Conservation (phyloP, 2,113 vertebrate species). For the Egretta garzetta region DNA sequence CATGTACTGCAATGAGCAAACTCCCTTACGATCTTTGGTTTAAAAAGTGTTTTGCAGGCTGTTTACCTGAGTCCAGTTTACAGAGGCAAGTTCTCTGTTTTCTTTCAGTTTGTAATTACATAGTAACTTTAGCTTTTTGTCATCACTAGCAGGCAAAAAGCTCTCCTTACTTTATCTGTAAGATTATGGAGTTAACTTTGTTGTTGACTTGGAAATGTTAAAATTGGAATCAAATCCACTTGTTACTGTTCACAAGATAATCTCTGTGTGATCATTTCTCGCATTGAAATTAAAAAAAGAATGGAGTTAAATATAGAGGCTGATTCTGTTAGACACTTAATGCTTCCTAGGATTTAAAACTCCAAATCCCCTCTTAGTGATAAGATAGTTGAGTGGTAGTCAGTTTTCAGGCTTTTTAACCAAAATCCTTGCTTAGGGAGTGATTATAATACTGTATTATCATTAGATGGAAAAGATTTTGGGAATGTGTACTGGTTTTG, state of each 20-base stretch:
- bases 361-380: not conserved
- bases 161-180: not conserved
- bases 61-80: conserved; percentile 92
- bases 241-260: not conserved
- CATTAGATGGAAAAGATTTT: not conserved
- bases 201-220: not conserved
- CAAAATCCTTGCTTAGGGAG: not conserved
- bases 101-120: not conserved
- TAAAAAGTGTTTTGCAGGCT: conserved; percentile 92
- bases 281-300: not conserved
- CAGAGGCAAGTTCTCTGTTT: conserved; percentile 82
- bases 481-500: not conserved
- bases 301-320: not conserved
- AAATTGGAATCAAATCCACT: not conserved
- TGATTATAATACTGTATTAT: not conserved
- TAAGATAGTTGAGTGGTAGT: not conserved
- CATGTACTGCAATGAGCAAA: conserved; percentile 74
- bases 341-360: not conserved
- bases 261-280: not conserved
- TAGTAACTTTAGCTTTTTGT: not conserved
- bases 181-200: not conserved
- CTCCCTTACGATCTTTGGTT: conserved; percentile 94
- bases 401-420: not conserved
- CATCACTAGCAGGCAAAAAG: not conserved
- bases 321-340: not conserved